These are phyloP conservation scores for Phalacrocorax brasilianus DNA, from an alignment of 2,113 vertebrate species.

Conservation along the genomic window DNA sequence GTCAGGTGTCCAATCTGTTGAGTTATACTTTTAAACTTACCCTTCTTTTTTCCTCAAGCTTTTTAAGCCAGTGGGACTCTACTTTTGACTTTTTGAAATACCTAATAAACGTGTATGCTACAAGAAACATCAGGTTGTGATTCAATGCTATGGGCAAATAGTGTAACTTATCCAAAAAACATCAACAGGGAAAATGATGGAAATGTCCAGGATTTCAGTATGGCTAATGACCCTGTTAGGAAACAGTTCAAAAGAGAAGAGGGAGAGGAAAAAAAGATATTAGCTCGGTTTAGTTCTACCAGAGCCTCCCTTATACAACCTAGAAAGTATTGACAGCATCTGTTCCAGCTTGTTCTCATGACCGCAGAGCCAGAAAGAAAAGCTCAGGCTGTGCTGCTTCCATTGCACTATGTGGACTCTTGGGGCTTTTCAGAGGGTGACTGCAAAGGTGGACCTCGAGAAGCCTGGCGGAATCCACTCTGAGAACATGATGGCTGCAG, in stretches of 20 bases:
- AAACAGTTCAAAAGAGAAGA: background rate
- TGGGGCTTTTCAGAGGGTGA: background rate
- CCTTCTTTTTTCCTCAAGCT: background rate
- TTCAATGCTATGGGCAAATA: background rate
- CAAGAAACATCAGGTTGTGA: background rate
- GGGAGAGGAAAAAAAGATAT: background rate
- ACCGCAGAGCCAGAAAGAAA: background rate
- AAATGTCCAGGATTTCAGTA: background rate
- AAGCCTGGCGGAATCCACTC: background rate
- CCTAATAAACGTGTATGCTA: background rate
- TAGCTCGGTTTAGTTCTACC: background rate
- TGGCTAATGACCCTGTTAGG: background rate
- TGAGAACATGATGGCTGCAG: background rate
- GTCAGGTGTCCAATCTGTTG: background rate
- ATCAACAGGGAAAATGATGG: background rate
- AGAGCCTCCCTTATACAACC: background rate
- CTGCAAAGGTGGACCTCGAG: background rate
- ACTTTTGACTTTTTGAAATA: background rate
- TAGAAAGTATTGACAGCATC: background rate
- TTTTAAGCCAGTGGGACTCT: background rate
- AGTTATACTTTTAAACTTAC: background rate
- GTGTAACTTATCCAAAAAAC: background rate
- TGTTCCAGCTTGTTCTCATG: background rate
- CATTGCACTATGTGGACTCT: accelerated
- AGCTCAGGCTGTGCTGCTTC: background rate